These are phyloP conservation scores for Haliclona indistincta DNA, from an alignment of 37 sponge, comb jelly and placozoan species.

Conservation along the genomic window DNA sequence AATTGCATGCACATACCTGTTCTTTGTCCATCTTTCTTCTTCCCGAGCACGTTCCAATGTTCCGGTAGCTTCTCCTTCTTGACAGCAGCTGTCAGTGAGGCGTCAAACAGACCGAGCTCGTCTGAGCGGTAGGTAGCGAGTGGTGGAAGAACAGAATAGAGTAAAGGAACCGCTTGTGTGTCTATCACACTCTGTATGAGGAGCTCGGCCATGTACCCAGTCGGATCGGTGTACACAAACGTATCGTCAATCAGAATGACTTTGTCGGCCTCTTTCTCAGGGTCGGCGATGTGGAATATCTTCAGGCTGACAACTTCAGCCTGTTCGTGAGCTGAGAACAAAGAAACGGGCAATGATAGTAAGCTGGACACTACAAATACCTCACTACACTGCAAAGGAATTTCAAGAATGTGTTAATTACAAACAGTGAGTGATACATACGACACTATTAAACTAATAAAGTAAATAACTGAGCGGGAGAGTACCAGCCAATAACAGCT, in stretches of 20 bases:
- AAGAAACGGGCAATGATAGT: not conserved
- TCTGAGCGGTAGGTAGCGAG: conserved; percentile 4
- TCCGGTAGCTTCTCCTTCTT: conserved; percentile 16
- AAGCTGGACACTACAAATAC: not conserved
- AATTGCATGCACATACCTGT: not conserved
- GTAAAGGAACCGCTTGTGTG: not conserved
- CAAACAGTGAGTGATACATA: too few species aligned
- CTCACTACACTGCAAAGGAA: too few species aligned
- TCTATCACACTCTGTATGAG: conserved; percentile 35
- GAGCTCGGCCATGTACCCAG: conserved; percentile 34
- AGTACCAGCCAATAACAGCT: too few species aligned
- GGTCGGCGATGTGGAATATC: not conserved
- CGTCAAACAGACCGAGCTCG: conserved; percentile 24
- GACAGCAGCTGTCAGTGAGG: conserved; percentile 19
- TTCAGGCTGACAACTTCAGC: not conserved
- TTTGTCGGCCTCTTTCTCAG: not conserved
- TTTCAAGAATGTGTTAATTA: too few species aligned
- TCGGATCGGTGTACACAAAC: conserved; percentile 35
- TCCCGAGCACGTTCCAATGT: conserved; percentile 27
- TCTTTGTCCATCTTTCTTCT: not conserved
- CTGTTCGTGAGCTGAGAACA: not conserved
- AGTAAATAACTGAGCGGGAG: too few species aligned
- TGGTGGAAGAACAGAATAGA: conserved; percentile 30
- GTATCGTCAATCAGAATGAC: not conserved
- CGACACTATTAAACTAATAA: too few species aligned